Evolutionary conservation across 2,113 vertebrate genomes (phyloP), one percentile per base, ranked within the genome.

Genomic region (Leptobrachium leishanense): DNA sequence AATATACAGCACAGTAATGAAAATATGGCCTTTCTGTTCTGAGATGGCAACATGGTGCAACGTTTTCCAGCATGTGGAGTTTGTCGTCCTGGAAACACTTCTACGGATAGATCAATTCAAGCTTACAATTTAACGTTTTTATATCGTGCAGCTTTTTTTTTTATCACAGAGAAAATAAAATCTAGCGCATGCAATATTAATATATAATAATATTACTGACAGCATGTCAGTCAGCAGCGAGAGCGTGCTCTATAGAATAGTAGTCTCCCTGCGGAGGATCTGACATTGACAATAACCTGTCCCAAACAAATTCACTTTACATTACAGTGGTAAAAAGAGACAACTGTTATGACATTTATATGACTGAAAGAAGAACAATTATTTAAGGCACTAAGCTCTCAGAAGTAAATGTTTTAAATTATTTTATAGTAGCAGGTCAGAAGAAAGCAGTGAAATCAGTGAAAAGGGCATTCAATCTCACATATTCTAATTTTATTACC

Each of bases 381-480:
- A 64, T 39, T 64, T 13, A 64, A 64, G 6, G n/a, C 62, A 3
- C 9, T 20, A 64, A 64, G 62, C n/a, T 31, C 62, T 68, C 31
- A 5, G 40, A 68, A 78, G 76, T 43, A 63, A 78, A 64, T 71
- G 43, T 71, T 78, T 71, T 71, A 63, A 15, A 42, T 64, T 46
- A 20, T 78, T 9, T 71, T 71, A 57, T 44, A 15, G 55, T 77
- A 53, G 1, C 3, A 20, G 54, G 54, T 77, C 42, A 77, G 20
- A 69, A 43, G 11, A 40, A 70, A 39, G 66, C 55, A 77, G 54
- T 9, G 57, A 31, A 50, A 69, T 46, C 67, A 70, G 46, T 69
- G 59, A 9, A 63, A 77, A 76, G 41, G 76, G 20, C 31, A 64
- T 66, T 59, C 59, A 8, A 43, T 9, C 20, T 77, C 57, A 77